These are phyloP conservation scores for Carettochelys insculpta DNA, from an alignment of 2,113 vertebrate genomes.

Conservation along the genomic window DNA sequence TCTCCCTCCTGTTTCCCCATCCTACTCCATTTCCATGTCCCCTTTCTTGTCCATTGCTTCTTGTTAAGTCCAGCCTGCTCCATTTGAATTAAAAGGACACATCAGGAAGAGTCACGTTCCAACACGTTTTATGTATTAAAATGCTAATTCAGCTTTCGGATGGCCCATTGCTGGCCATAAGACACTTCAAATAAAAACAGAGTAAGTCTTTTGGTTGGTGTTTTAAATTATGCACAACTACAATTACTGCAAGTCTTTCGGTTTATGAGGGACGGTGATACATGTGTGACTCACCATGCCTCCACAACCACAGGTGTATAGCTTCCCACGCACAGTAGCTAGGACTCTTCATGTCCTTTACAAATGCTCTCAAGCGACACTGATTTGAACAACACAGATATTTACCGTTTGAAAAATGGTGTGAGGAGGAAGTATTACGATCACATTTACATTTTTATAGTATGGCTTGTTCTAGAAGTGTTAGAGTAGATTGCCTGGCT, in stretches of 20 bases:
- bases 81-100: background rate
- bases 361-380: conserved; percentile 51
- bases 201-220: background rate
- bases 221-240: background rate
- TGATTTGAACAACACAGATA: conserved; percentile 43
- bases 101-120: conserved; percentile 5
- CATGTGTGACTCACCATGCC: conserved; percentile 30
- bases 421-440: conserved; percentile 55
- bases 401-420: conserved; percentile 65
- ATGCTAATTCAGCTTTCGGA: background rate
- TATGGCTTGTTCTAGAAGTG: conserved; percentile 65
- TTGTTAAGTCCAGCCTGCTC: background rate
- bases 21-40: too few relatives aligned
- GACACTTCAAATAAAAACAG: background rate
- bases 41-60: background rate
- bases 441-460: conserved; percentile 75
- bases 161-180: background rate
- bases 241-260: conserved; percentile 39
- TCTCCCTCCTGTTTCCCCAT: background rate
- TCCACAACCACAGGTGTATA: conserved; percentile 49
- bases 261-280: conserved; percentile 9
- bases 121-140: background rate
- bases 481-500: conserved; percentile 74
- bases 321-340: conserved; percentile 35
- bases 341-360: conserved; percentile 54